Conservation (phyloP, 1,140 invertebrate species). For the Phenacoccus solenopsis region DNA sequence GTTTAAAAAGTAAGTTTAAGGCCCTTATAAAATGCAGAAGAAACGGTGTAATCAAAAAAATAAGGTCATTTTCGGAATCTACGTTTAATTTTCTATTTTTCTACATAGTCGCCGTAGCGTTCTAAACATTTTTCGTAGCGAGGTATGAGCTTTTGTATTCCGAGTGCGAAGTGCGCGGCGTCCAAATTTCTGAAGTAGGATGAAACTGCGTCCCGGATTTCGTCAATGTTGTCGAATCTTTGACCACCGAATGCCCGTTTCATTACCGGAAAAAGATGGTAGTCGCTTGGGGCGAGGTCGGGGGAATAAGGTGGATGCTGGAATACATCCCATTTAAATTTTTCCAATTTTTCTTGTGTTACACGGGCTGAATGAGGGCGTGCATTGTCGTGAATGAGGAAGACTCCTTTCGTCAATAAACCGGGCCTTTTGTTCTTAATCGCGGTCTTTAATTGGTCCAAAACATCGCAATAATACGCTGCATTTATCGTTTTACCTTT, state of each 20-base stretch:
- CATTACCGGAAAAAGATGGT: slow-evolving; percentile 27
- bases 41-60: background rate
- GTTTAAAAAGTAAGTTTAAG: background rate
- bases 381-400: slow-evolving; percentile 32
- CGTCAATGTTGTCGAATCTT: slow-evolving; percentile 19
- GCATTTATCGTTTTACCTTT: slow-evolving; percentile 18
- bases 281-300: slow-evolving; percentile 31
- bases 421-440: slow-evolving; percentile 26
- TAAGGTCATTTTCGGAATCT: background rate
- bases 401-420: slow-evolving; percentile 24
- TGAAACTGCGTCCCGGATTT: background rate
- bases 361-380: slow-evolving; percentile 26
- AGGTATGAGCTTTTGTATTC: slow-evolving; percentile 9
- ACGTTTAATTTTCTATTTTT: slow-evolving; percentile 3
- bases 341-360: slow-evolving; percentile 23
- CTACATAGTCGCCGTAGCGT: slow-evolving; percentile 18
- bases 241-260: slow-evolving; percentile 22
- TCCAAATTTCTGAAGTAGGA: slow-evolving; percentile 12
- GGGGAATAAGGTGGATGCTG: slow-evolving; percentile 29
- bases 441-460: slow-evolving; percentile 20
- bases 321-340: slow-evolving; percentile 30
- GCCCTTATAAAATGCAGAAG: background rate
- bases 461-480: slow-evolving; percentile 19
- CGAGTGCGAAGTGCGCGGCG: slow-evolving; percentile 5
- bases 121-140: slow-evolving; percentile 17